Base-by-base conservation (phyloP, 1,140 invertebrate species). In the Cyphomyrmex costatus region DNA sequence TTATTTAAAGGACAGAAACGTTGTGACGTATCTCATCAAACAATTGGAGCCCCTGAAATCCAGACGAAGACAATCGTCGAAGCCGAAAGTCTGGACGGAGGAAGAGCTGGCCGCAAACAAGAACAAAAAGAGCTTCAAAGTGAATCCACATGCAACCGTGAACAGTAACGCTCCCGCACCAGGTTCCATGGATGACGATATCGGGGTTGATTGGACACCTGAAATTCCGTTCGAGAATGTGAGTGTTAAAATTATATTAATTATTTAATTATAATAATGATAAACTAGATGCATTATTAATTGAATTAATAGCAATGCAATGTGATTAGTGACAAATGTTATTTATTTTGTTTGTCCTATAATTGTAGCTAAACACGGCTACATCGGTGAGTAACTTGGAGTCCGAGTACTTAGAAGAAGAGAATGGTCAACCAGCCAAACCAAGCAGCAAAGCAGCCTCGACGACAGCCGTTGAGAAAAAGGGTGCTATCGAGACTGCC, bases 11-110 rank as follows among this genome's bases (percentile, higher is more conserved):
- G 98, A 99, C 86, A 97, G 98, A 77, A 97, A 97, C 87, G 97
- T 99, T n/a, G 97, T 97, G 88, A 99, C 99, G 1, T 99, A 97
- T 95, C 96, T 99, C n/a, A 98, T 99, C 78, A 98, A 98, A 92
- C 97, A 97, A 83, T 96, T 97, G 1, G 98, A 98, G 89, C 98
- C 98, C 0, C 95, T 97, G 85, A 95, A 96, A 89, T 96, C 96
- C 0, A 94, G 96, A 74, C 95, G 96, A 60, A 91, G 96, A 76
- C 94, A 95, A 33, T 95, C 96, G 1, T 95, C 96, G 0, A 95
- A 96, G 74, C 96, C 96, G 2, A 96, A 96, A 92, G 87, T 96
- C 51, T 96, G 94, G 94, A 89, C 94, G 1, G 96, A 96, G 71
- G 96, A 96, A n/a, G 96, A 96, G 1, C 5, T 90, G 1, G 51